These are phyloP conservation scores for Tridacna gigas DNA, from an alignment of 2,888 invertebrate genomes.

Conservation along the genomic window DNA sequence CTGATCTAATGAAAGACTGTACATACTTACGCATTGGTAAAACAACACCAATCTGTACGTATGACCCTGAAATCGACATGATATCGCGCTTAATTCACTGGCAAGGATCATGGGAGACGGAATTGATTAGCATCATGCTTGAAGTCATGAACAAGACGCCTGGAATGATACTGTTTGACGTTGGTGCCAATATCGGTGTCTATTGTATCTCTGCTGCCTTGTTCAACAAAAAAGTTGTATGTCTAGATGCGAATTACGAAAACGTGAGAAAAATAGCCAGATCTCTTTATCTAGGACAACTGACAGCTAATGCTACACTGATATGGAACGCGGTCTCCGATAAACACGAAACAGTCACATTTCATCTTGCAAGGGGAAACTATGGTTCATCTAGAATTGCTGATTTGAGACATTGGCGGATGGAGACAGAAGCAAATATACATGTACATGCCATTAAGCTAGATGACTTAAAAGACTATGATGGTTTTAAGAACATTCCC, in stretches of 20 bases:
- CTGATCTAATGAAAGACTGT: not conserved
- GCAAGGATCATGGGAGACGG: slow-evolving; percentile 9
- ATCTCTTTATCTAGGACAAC: slow-evolving; percentile 9
- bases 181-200: slow-evolving; percentile 9
- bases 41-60: slow-evolving; percentile 14
- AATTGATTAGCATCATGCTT: slow-evolving; percentile 1
- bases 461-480: slow-evolving; percentile 16
- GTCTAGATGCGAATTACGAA: slow-evolving; percentile 16
- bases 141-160: not conserved
- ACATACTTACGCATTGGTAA: not conserved
- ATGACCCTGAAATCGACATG: not conserved
- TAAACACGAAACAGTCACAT: not conserved
- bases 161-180: slow-evolving; percentile 15
- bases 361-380: slow-evolving; percentile 14
- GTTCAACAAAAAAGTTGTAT: not conserved
- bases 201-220: slow-evolving; percentile 13
- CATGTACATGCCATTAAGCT: not conserved
- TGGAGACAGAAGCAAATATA: slow-evolving; percentile 1
- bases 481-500: slow-evolving; percentile 2
- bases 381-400: slow-evolving; percentile 15
- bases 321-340: slow-evolving; percentile 17
- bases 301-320: slow-evolving; percentile 1
- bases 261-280: slow-evolving; percentile 7
- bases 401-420: not conserved
- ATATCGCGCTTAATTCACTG: slow-evolving; percentile 6